Base-by-base conservation (phyloP, 2,113 vertebrate species). In the Passer domesticus region DNA sequence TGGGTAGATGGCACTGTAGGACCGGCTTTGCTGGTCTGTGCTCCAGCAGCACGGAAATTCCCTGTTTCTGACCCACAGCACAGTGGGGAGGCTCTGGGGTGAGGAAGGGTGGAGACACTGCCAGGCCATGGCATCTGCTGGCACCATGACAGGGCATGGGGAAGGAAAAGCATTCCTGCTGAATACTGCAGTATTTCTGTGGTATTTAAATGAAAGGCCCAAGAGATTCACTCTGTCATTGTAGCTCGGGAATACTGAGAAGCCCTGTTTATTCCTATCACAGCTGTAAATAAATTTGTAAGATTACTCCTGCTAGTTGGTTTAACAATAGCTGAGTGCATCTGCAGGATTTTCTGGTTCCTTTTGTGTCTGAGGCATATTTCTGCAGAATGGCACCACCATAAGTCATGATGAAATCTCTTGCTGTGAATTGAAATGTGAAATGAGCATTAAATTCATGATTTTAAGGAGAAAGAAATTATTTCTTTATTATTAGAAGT, bases 1-100 rank as follows among this genome's bases (percentile, higher is more conserved):
- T 31, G 43, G 73, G 68, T 81, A 98, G 97, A 56, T 97, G 97
- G 97, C 90, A 64, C 95, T 94, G 82, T 78, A 82, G 14, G 82
- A 5, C 50, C 80, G 70, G 22, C 24, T 68, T 15, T 67, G 44
- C 72, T 92, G 25, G 3, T 28, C 35, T 35, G 15, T 58, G 46
- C 73, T 78, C 73, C 46, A 49, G 68, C 53, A 77, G 23, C 64
- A 24, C 15, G 11, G 14, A 7, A 44, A 11, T 47, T 78, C 69
- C n/a, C 25, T 68, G 0, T 39, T 23, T 18, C 30, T 62, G 41
- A 30, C 35, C 21, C 23, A 27, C 50, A 5, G 30, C 37, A 62
- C 10, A 60, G 8, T 1, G 3, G 27, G 37, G 49, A 37, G 6
- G 24, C 43, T 72, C 18, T 47, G 49, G 20, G 25, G 10, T 80